phyloP scores from a whole-genome alignment of 2,888 invertebrate genomes.

The Sipha maydis region DNA sequence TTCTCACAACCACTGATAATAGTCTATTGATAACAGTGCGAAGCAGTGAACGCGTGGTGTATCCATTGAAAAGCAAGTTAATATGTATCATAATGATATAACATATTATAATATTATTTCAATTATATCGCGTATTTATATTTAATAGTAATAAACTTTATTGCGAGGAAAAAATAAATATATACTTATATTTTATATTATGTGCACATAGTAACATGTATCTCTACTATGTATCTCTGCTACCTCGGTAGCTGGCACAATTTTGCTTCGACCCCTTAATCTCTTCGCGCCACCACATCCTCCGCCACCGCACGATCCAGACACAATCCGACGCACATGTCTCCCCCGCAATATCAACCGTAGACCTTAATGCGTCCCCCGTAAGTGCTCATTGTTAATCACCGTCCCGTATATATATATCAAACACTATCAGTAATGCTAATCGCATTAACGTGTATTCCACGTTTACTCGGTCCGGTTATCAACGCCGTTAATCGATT shows the following conservation, averaged over 20 bases:
- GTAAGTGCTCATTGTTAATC: slow-evolving; percentile 47
- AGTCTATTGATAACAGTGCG: no score
- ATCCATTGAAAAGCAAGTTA: background rate
- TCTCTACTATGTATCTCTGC: no score
- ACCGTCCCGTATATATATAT: background rate
- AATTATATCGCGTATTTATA: no score
- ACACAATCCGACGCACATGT: background rate
- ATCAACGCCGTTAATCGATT: slow-evolving; percentile 54
- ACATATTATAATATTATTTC: background rate
- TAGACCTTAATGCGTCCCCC: background rate
- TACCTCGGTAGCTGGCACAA: no score
- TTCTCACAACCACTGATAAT: no score
- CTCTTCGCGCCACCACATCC: background rate
- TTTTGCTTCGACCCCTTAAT: background rate
- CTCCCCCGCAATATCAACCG: slow-evolving; percentile 13
- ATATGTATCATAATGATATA: background rate
- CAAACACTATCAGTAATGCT: slow-evolving; percentile 39
- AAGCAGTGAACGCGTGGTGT: background rate
- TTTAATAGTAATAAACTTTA: no score
- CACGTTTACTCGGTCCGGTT: slow-evolving; percentile 1
- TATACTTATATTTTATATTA: no score
- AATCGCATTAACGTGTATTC: slow-evolving; percentile 26
- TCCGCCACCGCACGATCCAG: background rate
- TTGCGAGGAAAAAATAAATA: no score
- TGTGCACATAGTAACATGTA: no score